A percentile compares a stretch with the other conserved stretches of the same genome.
Evolutionary conservation across 2,113 vertebrate species (phyloP).

Genomic region (Gasterosteus aculeatus): DNA sequence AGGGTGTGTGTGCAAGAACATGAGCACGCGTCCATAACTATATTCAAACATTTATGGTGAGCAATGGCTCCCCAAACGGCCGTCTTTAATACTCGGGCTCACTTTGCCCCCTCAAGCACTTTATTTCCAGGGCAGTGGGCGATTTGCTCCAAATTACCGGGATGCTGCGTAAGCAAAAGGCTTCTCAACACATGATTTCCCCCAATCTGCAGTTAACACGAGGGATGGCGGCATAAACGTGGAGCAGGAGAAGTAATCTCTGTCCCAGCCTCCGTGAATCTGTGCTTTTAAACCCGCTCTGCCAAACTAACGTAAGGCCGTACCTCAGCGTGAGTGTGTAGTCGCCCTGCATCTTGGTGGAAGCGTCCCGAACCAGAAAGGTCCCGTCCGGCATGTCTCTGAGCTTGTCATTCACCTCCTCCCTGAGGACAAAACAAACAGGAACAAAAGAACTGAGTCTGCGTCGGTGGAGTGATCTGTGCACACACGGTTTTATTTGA

Average conservation of each 20-base stretch:
- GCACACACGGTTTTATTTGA: constrained; percentile 4
- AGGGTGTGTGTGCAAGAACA: not conserved
- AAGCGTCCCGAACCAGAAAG: constrained; percentile 95
- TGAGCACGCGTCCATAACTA: not conserved
- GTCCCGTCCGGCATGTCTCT: constrained; percentile 97
- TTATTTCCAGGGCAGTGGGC: constrained; percentile 22
- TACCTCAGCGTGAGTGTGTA: constrained; percentile 96
- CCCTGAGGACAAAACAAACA: constrained; percentile 78
- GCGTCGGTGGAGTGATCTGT: not conserved
- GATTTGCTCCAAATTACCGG: constrained; percentile 34
- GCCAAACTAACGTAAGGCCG: not conserved
- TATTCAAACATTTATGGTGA: not conserved
- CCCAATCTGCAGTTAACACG: constrained; percentile 20
- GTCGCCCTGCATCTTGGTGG: constrained; percentile 96
- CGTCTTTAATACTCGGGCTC: not conserved
- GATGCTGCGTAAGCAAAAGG: constrained; percentile 18
- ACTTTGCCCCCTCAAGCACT: not conserved
- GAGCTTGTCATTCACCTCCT: constrained; percentile 96
- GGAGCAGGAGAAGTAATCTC: constrained; percentile 4
- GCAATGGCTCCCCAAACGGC: not conserved
- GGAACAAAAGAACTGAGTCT: not conserved
- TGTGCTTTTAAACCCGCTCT: not conserved
- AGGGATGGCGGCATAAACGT: not conserved
- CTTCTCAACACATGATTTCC: constrained; percentile 29
- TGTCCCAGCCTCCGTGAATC: not conserved